Percentiles rank a stretch among this genome's conserved stretches.
Conservation (phyloP, 2,113 vertebrate genomes). For the Silurus asotus region DNA sequence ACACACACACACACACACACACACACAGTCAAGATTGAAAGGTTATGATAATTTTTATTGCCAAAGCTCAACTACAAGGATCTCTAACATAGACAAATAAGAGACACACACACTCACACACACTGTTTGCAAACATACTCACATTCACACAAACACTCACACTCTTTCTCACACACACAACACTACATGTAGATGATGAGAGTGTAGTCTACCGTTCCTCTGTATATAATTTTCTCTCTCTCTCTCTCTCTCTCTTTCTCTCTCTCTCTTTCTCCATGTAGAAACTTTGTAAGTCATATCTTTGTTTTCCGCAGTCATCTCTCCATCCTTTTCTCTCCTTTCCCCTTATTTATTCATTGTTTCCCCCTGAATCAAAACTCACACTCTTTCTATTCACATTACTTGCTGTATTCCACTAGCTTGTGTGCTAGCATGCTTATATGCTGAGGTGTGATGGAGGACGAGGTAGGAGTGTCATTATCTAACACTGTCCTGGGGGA, state of each 20-base stretch:
- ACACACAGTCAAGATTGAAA: too few species aligned
- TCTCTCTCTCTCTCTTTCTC: conserved; percentile 64
- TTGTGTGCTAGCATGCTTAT: not conserved
- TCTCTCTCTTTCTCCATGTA: conserved; percentile 72
- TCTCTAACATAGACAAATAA: not conserved
- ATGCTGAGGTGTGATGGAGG: not conserved
- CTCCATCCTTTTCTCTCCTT: conserved; percentile 16
- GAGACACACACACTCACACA: not conserved
- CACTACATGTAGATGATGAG: too few species aligned
- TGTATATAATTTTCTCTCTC: conserved; percentile 71
- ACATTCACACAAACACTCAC: conserved; percentile 15
- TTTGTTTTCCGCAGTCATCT: conserved; percentile 42
- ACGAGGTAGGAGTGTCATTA: too few species aligned
- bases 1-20: not conserved
- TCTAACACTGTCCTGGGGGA: too few species aligned
- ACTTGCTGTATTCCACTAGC: not conserved
- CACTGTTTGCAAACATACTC: not conserved
- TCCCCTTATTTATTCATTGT: conserved; percentile 26
- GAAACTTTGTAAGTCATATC: conserved; percentile 75
- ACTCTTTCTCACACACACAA: too few species aligned
- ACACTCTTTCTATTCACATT: not conserved
- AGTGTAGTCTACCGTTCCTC: not conserved
- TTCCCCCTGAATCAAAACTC: not conserved
- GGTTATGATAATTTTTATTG: too few species aligned
- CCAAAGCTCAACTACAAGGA: too few species aligned